A percentile compares a stretch with the other conserved stretches of the same genome.
phyloP scores from a whole-genome alignment of 2,113 vertebrate genomes.

The Chlamydotis undulata region DNA sequence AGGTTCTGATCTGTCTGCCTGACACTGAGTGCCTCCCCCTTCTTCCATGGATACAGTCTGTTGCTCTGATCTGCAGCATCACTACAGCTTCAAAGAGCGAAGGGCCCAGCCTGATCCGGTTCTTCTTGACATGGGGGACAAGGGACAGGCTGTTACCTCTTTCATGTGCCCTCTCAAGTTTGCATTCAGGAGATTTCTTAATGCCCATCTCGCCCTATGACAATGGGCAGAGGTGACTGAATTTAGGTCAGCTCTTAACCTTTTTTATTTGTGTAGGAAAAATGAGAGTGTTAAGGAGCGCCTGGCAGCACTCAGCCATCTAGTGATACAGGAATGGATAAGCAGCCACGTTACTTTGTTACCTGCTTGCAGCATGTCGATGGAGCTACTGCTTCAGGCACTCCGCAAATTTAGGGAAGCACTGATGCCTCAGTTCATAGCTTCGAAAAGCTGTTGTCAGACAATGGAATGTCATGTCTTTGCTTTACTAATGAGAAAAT shows the following conservation, averaged over 20 bases:
- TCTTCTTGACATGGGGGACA: neutral
- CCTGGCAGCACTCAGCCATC: neutral
- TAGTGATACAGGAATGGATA: neutral
- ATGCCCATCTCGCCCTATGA: neutral
- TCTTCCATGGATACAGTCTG: neutral
- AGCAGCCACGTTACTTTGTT: neutral
- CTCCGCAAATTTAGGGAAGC: neutral
- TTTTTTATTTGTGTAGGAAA: neutral
- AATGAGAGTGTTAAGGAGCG: neutral
- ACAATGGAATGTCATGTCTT: neutral
- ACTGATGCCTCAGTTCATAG: neutral
- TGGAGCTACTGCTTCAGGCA: neutral
- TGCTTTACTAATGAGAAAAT: neutral
- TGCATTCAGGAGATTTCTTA: neutral
- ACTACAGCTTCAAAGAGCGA: neutral
- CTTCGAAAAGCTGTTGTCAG: neutral
- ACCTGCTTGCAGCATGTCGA: neutral
- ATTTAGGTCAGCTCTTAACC: neutral
- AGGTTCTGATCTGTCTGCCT: conserved; percentile 10
- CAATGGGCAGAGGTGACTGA: neutral
- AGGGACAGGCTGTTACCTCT: neutral
- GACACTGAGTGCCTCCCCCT: neutral
- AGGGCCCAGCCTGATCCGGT: neutral
- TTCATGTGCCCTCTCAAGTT: neutral
- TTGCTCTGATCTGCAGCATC: neutral